Base-by-base conservation (phyloP, 2,888 invertebrate genomes). In the Meteorus cinctellus region DNA sequence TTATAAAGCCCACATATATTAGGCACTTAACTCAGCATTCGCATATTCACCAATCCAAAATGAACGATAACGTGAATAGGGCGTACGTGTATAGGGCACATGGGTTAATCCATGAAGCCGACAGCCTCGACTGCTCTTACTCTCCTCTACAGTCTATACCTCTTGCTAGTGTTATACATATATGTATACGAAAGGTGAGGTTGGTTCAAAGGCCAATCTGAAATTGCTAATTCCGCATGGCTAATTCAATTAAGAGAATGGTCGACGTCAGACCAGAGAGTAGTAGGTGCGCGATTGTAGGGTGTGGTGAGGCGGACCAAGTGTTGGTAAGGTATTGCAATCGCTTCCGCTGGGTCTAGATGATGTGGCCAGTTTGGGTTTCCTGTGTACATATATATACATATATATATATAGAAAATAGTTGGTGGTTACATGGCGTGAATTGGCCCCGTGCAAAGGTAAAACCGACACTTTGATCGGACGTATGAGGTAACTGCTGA, bases 181-280 rank as follows among this genome's bases (percentile, higher is more conserved):
- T 16, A 27, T 55, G 10, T 55, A 19, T 36, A 41, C 41, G 48
- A 72, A 70, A 71, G 70, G 68, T 36, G 45, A 41, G 63, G 59
- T 24, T 63, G 76, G 76, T 76, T 77, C 75, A 74, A 78, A 82
- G 74, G 83, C 83, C 85, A 85, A 87, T 87, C 85, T 83, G 84
- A 87, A 87, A 88, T 86, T 86, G 86, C 86, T 86, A 88, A 88
- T 88, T 86, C 86, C 85, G 84, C 85, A 82, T 81, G 85, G 85
- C 86, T 87, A 85, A 88, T 88, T 88, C 86, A 88, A 88, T 88
- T 88, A 87, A 85, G 86, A 86, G 86, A 86, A 87, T 83, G 84
- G 84, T 80, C 79, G 77, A 78, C 78, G 73, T 66, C 78, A 75
- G 79, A 75, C 76, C 62, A 55, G 66, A 62, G 51, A 62, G 66